Base-by-base conservation (phyloP, 1,140 invertebrate genomes). In the Zophobas atratus region DNA sequence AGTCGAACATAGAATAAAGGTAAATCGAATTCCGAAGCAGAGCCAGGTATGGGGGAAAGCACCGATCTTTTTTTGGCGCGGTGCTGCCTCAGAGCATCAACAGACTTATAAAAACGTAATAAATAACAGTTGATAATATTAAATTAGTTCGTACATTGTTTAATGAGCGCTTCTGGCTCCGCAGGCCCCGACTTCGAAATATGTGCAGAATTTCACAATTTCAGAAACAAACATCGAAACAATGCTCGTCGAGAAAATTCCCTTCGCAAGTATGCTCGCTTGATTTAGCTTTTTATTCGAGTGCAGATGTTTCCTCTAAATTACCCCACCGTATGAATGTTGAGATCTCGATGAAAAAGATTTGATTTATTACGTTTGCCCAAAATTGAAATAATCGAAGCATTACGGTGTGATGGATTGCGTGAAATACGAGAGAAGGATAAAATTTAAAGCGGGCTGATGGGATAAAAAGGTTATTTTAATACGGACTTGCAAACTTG, bases 371-470 rank as follows among this genome's bases (percentile, higher is more conserved):
- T 46, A 8, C 43, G 43, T 8, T 46, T 46, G 3, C 8, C 43
- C 43, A 46, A 46, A 46, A 46, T 46, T 46, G 43, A 46, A 46
- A 46, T 46, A 46, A 46, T 46, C 43, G 43, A 46, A 46, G 20
- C 20, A 20, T 20, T 20, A 20, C 43, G 3, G 43, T 4, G 43
- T 46, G 43, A 46, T 46, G 8, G 8, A 46, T 46, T 46, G 8
- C 43, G 43, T 46, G 43, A 46, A 46, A 46, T 46, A 46, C 8
- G 43, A 46, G 43, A 46, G 8, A 8, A 8, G 43, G 8, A 46
- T 46, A 46, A 46, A 46, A 46, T 46, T 46, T 46, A 46, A 46
- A 46, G 43, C 43, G 3, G 43, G 43, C 8, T 8, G 43, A 46
- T 46, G 43, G 43, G 43, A 46, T 46, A 46, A 46, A 46, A 46